Evolutionary conservation across 2,888 invertebrate species (phyloP), one percentile per base, ranked within the genome.

Genomic region (Venusia cambrica): DNA sequence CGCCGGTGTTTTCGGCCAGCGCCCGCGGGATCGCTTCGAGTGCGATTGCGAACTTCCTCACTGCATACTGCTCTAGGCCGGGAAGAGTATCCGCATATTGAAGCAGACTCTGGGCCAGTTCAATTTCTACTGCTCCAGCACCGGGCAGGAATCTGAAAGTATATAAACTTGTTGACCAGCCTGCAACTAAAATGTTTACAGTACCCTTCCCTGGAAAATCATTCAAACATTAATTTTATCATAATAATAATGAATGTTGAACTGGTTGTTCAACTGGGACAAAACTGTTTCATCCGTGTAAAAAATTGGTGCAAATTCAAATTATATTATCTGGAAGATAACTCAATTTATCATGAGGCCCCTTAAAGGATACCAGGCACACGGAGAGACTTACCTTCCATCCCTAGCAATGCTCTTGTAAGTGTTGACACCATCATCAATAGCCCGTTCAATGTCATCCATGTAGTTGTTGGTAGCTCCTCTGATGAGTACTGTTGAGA

Each of bases 401-500:
- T 92, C 96, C 64, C 92, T 91, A 0, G 94, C 92, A 16, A 97
- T 87, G 30, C 94, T 94, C 77, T 99, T 99, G 84, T 97, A 99
- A 14, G 97, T 98, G 73, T 99, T 99, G 8, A 99, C 97, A 42
- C 98, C 99, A 87, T 99, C 99, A 80, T 99, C 98, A 58, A 99
- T 92, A 11, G 99, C 97, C 42, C 99, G 90, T 81, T 99, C 99
- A 61, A 99, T 94, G 62, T 99, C 99, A 75, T 99, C 99, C 96
- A 99, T 97, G 63, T 95, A 96, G 74, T 98, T 98, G 52, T 98
- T 97, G 2, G 99, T 98, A 1, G 99, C 94, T 1, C 99, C 99
- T 48, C 99, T 91, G 42, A 99, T 90, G 5, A 99, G 93, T 53
- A 99, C 92, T 0, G 99, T 99, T 1, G 98, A 91, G 43, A 99